Evolutionary conservation across 2,888 invertebrate genomes (phyloP).

Genomic region (Drosophila yooni): DNA sequence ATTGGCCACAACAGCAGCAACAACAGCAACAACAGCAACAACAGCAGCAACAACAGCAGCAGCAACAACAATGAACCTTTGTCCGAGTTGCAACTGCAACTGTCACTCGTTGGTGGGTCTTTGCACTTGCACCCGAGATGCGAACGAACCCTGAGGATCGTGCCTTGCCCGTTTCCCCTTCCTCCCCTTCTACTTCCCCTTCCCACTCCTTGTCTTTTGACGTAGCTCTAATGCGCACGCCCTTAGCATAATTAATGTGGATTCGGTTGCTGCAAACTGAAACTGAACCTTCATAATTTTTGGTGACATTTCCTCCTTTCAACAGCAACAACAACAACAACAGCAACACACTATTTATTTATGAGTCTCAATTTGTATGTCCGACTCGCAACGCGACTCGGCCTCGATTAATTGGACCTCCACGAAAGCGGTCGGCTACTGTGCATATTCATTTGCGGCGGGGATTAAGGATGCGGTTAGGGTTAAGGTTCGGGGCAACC

Average conservation of each 20-base stretch:
- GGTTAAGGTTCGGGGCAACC: conserved; percentile 1
- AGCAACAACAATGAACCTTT: conserved; percentile 15
- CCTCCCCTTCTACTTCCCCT: background rate
- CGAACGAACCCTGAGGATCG: conserved; percentile 41
- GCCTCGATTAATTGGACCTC: conserved; percentile 81
- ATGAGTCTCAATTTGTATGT: conserved; percentile 79
- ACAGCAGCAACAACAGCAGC: conserved; percentile 38
- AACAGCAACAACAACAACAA: conserved; percentile 18
- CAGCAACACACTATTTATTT: conserved; percentile 43
- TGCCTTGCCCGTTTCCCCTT: conserved; percentile 20
- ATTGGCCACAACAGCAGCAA: conserved; percentile 54
- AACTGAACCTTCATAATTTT: conserved; percentile 77
- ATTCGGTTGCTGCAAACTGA: conserved; percentile 14
- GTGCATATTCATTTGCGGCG: conserved; percentile 70
- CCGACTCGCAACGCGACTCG: conserved; percentile 59
- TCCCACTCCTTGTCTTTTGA: background rate
- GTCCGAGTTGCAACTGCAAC: conserved; percentile 49
- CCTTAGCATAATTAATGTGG: conserved; percentile 74
- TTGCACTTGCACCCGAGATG: conserved; percentile 58
- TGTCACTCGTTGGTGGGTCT: conserved; percentile 54
- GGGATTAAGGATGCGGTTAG: conserved; percentile 26
- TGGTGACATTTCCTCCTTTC: conserved; percentile 75
- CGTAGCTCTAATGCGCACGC: conserved; percentile 65
- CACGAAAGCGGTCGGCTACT: conserved; percentile 70
- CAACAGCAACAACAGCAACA: conserved; percentile 41